These are phyloP conservation scores for Volucella inflata DNA, from an alignment of 2,888 invertebrate species.

Conservation along the genomic window DNA sequence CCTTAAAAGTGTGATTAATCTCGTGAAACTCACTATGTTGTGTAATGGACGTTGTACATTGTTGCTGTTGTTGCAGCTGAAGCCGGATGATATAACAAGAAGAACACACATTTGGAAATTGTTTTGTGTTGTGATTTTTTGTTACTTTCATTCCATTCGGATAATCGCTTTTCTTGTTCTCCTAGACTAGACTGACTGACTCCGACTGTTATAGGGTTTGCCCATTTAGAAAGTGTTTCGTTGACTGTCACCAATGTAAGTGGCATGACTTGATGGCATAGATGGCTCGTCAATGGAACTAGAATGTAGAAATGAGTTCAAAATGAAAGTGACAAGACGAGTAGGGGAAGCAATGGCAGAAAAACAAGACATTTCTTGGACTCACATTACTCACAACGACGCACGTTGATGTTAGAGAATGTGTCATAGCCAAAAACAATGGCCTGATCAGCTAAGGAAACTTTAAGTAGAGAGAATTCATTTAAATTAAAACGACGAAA, in stretches of 20 bases:
- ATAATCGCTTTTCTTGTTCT: constrained; percentile 1
- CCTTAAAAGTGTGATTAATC: constrained; percentile 74
- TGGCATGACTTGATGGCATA: constrained; percentile 3
- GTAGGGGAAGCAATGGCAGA: too few species aligned
- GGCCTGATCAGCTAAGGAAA: too few species aligned
- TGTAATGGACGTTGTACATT: constrained; percentile 39
- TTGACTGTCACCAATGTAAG: constrained; percentile 14
- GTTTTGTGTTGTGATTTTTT: constrained; percentile 50
- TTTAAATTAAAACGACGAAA: too few species aligned
- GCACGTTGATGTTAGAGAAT: too few species aligned
- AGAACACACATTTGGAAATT: constrained; percentile 44
- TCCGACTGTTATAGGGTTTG: constrained; percentile 25
- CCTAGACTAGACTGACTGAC: constrained; percentile 5
- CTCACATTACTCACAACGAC: too few species aligned
- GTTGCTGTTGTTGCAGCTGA: constrained; percentile 8
- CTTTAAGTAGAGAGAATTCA: too few species aligned
- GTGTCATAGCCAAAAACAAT: too few species aligned
- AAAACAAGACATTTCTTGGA: too few species aligned
- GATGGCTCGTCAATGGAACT: constrained; percentile 40
- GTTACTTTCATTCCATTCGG: background rate
- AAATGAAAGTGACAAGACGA: constrained; percentile 32
- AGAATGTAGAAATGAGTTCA: constrained; percentile 55
- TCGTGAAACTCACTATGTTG: constrained; percentile 60
- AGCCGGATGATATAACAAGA: constrained; percentile 61
- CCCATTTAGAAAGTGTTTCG: constrained; percentile 56